Conservation (phyloP, 2,888 invertebrate genomes). For the Agrochola circellaris region DNA sequence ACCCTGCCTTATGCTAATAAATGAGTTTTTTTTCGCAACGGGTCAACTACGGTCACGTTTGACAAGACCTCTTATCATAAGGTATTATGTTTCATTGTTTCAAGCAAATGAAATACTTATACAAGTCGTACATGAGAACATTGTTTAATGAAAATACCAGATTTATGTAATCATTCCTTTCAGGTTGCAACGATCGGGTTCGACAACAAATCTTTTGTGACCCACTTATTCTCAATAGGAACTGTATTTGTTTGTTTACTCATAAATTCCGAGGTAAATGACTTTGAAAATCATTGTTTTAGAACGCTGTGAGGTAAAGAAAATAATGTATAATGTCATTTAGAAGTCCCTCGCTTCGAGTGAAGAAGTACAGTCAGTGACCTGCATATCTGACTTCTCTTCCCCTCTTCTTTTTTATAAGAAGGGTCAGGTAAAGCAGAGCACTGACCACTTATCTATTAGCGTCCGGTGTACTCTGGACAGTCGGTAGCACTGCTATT, state of each 20-base stretch:
- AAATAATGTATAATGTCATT: background rate
- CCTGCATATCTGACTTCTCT: background rate
- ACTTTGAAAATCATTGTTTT: slow-evolving; percentile 8
- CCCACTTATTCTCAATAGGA: slow-evolving; percentile 1
- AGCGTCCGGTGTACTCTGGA: too few species aligned
- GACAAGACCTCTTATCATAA: slow-evolving; percentile 49
- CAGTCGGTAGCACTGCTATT: background rate
- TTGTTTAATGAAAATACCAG: slow-evolving; percentile 27
- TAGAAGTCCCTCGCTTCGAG: background rate
- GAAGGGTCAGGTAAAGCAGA: background rate
- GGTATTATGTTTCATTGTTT: slow-evolving; percentile 49
- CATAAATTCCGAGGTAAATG: slow-evolving; percentile 3
- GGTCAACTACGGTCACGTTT: slow-evolving; percentile 50
- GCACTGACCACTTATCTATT: too few species aligned
- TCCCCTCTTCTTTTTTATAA: background rate
- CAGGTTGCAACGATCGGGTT: slow-evolving; percentile 26
- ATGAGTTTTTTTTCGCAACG: slow-evolving; percentile 49
- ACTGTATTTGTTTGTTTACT: slow-evolving; percentile 15
- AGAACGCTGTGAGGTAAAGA: background rate
- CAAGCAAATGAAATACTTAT: slow-evolving; percentile 5
- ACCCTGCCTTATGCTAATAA: slow-evolving; percentile 43
- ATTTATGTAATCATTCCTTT: slow-evolving; percentile 27
- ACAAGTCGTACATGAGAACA: slow-evolving; percentile 11
- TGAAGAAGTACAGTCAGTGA: background rate
- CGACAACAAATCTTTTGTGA: slow-evolving; percentile 21